These are phyloP conservation scores for Montipora efflorescens DNA, from an alignment of 64 coral and sea anemone species.

Conservation along the genomic window DNA sequence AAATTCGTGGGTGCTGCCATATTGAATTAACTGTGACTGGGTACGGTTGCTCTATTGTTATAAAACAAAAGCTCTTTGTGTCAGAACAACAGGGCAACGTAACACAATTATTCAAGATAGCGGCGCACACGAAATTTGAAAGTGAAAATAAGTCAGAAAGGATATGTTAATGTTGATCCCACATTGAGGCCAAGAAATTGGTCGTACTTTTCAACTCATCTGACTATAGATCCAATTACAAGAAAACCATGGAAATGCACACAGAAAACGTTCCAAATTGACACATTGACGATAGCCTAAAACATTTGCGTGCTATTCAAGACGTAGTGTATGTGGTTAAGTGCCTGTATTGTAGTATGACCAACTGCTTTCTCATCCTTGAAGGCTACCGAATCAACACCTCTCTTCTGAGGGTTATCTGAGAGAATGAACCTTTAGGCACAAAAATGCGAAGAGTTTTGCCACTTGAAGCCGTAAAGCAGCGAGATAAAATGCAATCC, in stretches of 20 bases:
- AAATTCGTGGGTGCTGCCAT: too few species aligned
- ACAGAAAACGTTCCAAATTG: conserved; percentile 28
- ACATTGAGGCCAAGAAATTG: background rate
- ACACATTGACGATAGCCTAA: background rate
- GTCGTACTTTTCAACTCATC: conserved; percentile 26
- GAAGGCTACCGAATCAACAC: conserved; percentile 31
- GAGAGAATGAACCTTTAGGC: conserved; percentile 7
- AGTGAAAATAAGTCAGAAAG: background rate
- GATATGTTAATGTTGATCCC: background rate
- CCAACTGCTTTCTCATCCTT: conserved; percentile 25
- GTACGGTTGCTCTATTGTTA: too few species aligned
- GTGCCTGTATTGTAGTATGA: conserved; percentile 17
- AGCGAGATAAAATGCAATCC: background rate
- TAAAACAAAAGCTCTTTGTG: too few species aligned
- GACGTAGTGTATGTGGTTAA: conserved; percentile 35
- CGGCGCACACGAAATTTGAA: too few species aligned
- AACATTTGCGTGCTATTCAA: conserved; percentile 24
- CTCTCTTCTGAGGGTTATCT: background rate
- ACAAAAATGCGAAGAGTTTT: conserved; percentile 6
- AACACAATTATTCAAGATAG: too few species aligned
- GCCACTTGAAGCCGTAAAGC: conserved; percentile 10
- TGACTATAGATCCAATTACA: conserved; percentile 7
- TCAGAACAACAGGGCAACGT: too few species aligned
- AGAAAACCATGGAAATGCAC: conserved; percentile 35
- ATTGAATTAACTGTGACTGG: too few species aligned